A percentile compares a stretch with the other conserved stretches of the same genome.
Conservation (phyloP, 2,113 vertebrate species). For the Panthera uncia region DNA sequence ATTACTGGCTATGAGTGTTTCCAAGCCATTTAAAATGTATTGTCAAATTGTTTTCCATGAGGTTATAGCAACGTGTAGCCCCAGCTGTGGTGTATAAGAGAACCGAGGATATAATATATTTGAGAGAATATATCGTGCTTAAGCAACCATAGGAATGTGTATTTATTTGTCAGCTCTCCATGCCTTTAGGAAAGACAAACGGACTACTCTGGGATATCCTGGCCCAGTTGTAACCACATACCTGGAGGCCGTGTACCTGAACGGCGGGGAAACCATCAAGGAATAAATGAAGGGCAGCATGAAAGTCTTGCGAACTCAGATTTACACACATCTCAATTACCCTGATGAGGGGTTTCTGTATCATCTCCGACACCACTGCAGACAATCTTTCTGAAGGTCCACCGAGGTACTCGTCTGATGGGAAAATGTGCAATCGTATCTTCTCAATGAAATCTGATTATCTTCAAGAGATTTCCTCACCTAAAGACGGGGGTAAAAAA, state of each 20-base stretch:
- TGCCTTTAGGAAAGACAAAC: background rate
- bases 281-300: background rate
- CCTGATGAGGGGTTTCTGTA: background rate
- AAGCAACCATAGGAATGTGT: background rate
- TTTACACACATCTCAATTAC: background rate
- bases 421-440: conserved; percentile 43
- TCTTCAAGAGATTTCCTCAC: conserved; percentile 50
- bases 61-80: conserved; percentile 1
- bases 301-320: background rate
- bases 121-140: conserved; percentile 22
- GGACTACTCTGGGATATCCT: background rate
- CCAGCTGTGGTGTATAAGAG: background rate
- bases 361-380: background rate
- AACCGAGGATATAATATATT: conserved; percentile 16
- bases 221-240: background rate
- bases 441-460: conserved; percentile 63
- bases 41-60: conserved; percentile 54
- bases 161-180: background rate
- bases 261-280: background rate
- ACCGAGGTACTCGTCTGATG: background rate
- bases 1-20: conserved; percentile 51
- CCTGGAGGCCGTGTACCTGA: conserved; percentile 1
- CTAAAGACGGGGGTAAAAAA: background rate
- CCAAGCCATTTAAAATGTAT: conserved; percentile 63
- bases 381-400: background rate